Conservation (phyloP, 2,113 vertebrate species). For the Conger conger region DNA sequence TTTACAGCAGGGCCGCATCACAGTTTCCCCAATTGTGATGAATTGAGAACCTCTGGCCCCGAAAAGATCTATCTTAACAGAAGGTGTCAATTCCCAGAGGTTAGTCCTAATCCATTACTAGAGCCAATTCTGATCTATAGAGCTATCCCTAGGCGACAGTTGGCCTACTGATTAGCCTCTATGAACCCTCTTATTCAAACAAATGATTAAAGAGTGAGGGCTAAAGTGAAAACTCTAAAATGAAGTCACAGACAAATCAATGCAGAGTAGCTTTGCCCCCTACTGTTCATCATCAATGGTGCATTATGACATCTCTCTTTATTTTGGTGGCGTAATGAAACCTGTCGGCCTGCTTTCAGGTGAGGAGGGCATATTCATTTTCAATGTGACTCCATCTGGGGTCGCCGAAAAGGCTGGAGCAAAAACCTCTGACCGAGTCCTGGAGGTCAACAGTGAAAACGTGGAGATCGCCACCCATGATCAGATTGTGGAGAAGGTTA, state of each 20-base stretch:
- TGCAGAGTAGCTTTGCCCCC: not conserved
- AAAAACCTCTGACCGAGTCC: slow-evolving; percentile 71
- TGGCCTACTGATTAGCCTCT: not conserved
- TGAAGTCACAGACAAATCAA: not conserved
- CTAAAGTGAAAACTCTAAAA: not conserved
- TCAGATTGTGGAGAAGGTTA: slow-evolving; percentile 76
- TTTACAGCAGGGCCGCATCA: too few species aligned
- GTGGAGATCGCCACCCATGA: slow-evolving; percentile 75
- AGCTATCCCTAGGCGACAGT: not conserved
- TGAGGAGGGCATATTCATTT: slow-evolving; percentile 74
- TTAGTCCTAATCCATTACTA: too few species aligned
- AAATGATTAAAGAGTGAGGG: not conserved
- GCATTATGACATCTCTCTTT: not conserved
- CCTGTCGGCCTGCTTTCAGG: slow-evolving; percentile 55
- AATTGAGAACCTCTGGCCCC: too few species aligned
- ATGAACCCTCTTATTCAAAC: not conserved
- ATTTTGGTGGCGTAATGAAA: not conserved
- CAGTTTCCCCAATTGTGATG: too few species aligned
- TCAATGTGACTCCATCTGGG: slow-evolving; percentile 67
- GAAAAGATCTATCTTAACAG: too few species aligned
- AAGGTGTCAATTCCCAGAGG: too few species aligned
- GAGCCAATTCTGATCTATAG: not conserved
- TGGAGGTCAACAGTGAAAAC: slow-evolving; percentile 87
- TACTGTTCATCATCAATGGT: not conserved
- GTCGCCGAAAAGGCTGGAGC: slow-evolving; percentile 82